Evolutionary conservation across 1,140 invertebrate species (phyloP).

Genomic region (Metopolophium dirhodum): DNA sequence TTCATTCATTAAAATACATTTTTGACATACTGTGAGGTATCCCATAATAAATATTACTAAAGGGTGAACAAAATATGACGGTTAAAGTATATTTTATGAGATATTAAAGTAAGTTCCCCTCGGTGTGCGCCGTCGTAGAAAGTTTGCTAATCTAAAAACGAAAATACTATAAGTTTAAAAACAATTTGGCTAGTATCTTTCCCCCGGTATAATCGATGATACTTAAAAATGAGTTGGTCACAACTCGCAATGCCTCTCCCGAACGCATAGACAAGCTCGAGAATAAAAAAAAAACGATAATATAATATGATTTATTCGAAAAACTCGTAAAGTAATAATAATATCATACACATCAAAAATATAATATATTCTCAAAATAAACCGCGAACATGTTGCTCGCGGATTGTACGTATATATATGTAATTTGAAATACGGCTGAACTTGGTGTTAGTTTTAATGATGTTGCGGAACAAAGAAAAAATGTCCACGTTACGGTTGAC

Average conservation of each 20-base stretch:
- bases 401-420: background rate
- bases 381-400: background rate
- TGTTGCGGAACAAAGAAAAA: background rate
- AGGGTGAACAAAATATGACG: constrained; percentile 27
- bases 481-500: background rate
- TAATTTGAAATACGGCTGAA: background rate
- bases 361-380: constrained; percentile 5
- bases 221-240: constrained; percentile 43
- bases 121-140: background rate
- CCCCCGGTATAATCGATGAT: background rate
- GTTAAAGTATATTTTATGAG: constrained; percentile 40
- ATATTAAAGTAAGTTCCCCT: constrained; percentile 2
- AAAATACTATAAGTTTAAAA: constrained; percentile 48
- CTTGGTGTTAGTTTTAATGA: background rate
- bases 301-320: background rate
- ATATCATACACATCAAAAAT: background rate
- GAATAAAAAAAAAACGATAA: background rate
- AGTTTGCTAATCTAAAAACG: constrained; percentile 46
- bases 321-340: background rate
- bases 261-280: background rate
- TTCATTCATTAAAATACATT: constrained; percentile 35
- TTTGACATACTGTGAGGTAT: too few relatives aligned
- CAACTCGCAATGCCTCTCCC: background rate
- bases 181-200: constrained; percentile 26
- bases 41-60: constrained; percentile 40